Percentiles rank a stretch among this genome's conserved stretches.
phyloP scores from a whole-genome alignment of 2,888 invertebrate genomes.

The Polydrusus cervinus region DNA sequence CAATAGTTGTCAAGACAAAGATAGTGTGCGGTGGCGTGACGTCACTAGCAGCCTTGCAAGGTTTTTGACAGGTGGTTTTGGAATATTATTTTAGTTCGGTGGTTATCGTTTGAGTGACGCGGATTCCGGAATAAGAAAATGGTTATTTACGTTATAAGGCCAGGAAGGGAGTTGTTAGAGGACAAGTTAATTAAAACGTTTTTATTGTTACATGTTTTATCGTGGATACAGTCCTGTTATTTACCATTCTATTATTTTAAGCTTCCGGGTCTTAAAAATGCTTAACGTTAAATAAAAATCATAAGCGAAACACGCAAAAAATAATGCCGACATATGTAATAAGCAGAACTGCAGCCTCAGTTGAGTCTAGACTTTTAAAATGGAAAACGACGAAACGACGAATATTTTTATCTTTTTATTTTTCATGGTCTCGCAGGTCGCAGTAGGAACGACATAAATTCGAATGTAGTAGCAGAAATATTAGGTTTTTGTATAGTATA shows the following conservation, averaged over 20 bases:
- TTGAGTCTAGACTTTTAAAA: conserved; percentile 1
- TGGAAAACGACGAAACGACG: conserved; percentile 7
- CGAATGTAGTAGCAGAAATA: too few species aligned
- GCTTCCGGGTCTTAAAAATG: too few species aligned
- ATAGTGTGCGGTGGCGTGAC: conserved; percentile 17
- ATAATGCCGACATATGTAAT: too few species aligned
- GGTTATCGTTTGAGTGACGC: background rate
- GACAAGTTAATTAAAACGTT: too few species aligned
- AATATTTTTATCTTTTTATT: conserved; percentile 4
- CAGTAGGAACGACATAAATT: background rate
- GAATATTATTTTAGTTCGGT: background rate
- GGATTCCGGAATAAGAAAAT: background rate
- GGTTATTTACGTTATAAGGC: too few species aligned
- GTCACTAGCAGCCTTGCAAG: conserved; percentile 5
- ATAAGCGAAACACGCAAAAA: too few species aligned
- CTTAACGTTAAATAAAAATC: too few species aligned
- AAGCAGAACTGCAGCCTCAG: background rate
- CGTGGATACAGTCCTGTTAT: too few species aligned
- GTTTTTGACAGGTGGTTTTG: conserved; percentile 17
- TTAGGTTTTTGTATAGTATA: too few species aligned
- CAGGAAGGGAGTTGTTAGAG: too few species aligned
- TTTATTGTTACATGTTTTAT: too few species aligned
- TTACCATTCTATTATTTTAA: too few species aligned
- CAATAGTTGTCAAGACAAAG: conserved; percentile 25
- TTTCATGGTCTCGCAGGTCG: background rate